Conservation (phyloP, 2,888 invertebrate species). For the Ommatoiulus sabulosus region DNA sequence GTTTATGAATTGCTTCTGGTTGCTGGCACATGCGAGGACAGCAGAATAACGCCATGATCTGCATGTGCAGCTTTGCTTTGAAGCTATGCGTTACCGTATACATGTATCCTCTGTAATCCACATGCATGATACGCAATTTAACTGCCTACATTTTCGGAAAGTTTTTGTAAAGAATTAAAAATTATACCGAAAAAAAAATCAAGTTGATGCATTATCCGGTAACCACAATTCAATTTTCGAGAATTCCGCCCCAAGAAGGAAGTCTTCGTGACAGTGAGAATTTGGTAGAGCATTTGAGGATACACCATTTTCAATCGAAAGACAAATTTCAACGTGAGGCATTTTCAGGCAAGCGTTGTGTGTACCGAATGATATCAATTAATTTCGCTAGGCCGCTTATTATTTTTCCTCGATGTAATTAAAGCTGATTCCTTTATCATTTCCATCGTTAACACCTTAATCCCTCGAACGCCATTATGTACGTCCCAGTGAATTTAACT, state of each 20-base stretch:
- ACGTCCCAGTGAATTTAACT: slow-evolving; percentile 45
- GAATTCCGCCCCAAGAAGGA: not conserved
- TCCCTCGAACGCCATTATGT: not conserved
- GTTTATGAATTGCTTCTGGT: no score
- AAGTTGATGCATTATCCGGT: not conserved
- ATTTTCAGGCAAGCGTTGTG: not conserved
- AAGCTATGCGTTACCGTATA: not conserved
- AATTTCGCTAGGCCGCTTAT: slow-evolving; percentile 27
- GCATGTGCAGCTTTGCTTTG: not conserved
- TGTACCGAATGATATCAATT: slow-evolving; percentile 32
- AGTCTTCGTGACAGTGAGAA: not conserved
- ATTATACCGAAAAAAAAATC: not conserved
- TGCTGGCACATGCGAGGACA: no score
- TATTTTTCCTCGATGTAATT: slow-evolving; percentile 42
- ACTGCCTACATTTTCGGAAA: not conserved
- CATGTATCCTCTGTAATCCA: no score
- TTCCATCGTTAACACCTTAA: slow-evolving; percentile 44
- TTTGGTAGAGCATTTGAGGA: not conserved
- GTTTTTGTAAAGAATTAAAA: not conserved
- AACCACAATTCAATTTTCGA: not conserved
- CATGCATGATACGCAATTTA: no score
- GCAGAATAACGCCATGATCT: no score
- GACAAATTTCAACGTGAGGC: not conserved
- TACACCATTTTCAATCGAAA: not conserved
- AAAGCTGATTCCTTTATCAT: slow-evolving; percentile 46